Conservation (phyloP, 2,113 vertebrate species). For the Myxocyprinus asiaticus region DNA sequence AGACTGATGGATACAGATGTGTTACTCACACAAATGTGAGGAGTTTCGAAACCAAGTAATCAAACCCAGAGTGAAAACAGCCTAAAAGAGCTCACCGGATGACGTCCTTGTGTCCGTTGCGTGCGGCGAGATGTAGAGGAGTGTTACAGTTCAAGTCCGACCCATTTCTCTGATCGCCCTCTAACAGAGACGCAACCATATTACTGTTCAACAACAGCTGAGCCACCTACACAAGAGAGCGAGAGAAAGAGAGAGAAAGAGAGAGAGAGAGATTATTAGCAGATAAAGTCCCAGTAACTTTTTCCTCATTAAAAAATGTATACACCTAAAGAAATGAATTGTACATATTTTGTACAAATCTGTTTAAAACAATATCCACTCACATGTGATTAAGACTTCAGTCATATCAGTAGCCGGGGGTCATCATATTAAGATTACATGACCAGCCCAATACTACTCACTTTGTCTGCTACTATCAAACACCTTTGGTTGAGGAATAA, state of each 20-base stretch:
- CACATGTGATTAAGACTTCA: too few relatives aligned
- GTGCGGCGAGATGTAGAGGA: conserved; percentile 91
- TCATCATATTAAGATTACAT: too few relatives aligned
- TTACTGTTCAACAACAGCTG: conserved; percentile 92
- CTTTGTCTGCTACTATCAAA: too few relatives aligned
- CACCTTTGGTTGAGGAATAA: too few relatives aligned
- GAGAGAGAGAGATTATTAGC: background rate
- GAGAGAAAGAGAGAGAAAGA: background rate
- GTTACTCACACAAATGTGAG: background rate
- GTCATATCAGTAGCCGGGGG: too few relatives aligned
- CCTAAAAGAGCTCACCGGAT: conserved; percentile 76
- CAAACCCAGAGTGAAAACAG: too few relatives aligned
- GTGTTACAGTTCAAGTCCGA: conserved; percentile 90
- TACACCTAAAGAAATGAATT: too few relatives aligned
- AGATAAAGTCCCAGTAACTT: background rate
- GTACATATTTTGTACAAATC: too few relatives aligned
- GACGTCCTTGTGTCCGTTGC: conserved; percentile 92
- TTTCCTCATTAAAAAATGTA: background rate
- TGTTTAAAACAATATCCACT: too few relatives aligned
- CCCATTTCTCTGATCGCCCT: conserved; percentile 87
- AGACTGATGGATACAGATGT: conserved; percentile 3
- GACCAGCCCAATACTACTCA: too few relatives aligned
- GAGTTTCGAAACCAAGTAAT: too few relatives aligned
- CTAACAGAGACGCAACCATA: conserved; percentile 86
- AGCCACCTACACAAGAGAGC: conserved; percentile 78